Base-by-base conservation (phyloP, 1,140 invertebrate genomes). In the Hypothenemus hampei region DNA sequence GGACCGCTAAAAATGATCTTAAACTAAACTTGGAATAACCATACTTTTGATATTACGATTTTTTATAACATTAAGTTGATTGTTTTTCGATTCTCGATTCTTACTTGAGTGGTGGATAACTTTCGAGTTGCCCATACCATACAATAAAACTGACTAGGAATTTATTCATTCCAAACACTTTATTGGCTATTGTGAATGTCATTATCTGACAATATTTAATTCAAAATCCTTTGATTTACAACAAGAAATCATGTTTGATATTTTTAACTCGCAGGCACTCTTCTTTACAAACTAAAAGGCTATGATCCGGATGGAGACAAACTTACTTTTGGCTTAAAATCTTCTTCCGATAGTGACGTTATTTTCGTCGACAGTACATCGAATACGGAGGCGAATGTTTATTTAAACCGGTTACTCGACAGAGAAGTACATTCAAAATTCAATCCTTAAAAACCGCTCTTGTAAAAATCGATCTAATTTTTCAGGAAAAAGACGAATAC, bases 361-460 rank as follows among this genome's bases (percentile, higher is more conserved):
- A 82, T 96, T 63, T 77, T 83, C 65, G 83, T 96, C 51, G 86
- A 93, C 75, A 88, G 85, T 66, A 80, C 83, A 53, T 84, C 82
- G 43, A 74, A 78, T 37, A 88, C 81, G 66, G 87, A 92, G 78
- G 91, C 91, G 55, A 85, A 91, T 71, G 78, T 96, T 61, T 90
- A 87, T 70, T 77, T 96, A 65, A 85, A 86, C 72, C 90, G 89
- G 76, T 83, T 91, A 74, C 80, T 96, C 56, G 91, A 95, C 74
- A 79, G 91, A 74, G 91, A 96, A 78, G 87, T 88, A 75, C 10
- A 64, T 26, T 31, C 24, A 33, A 8, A n/a, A 49, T 36, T 19
- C 13, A 37, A n/a, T n/a, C n/a, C n/a, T n/a, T n/a, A 37, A 10
- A 20, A 4, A n/a, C 6, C 4, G 7, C 10, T 4, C 29, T 39